Conservation (phyloP, 2,113 vertebrate species). For the Camelus bactrianus region DNA sequence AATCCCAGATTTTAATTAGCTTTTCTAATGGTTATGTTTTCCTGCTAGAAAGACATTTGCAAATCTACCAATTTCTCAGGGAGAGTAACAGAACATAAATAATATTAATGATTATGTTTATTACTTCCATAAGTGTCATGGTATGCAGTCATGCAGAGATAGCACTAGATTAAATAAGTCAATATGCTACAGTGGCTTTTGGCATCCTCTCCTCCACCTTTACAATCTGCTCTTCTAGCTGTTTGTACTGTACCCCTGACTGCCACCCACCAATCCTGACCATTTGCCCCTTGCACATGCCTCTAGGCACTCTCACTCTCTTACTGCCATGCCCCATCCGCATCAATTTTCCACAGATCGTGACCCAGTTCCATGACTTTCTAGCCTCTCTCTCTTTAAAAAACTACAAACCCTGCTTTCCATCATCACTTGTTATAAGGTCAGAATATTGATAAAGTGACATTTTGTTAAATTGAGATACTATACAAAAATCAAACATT, state of each 20-base stretch:
- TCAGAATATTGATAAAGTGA: constrained; percentile 44
- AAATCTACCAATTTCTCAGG: constrained; percentile 74
- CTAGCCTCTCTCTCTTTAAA: not conserved
- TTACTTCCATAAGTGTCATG: constrained; percentile 39
- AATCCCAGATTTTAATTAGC: constrained; percentile 80
- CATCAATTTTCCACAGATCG: not conserved
- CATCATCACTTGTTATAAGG: not conserved
- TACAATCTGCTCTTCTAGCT: constrained; percentile 31
- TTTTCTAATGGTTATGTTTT: constrained; percentile 77
- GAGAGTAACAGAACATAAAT: constrained; percentile 71
- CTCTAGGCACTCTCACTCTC: not conserved
- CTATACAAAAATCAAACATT: not conserved
- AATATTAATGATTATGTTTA: constrained; percentile 76
- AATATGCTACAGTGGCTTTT: not conserved
- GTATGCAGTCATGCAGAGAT: not conserved
- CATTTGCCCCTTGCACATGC: not conserved
- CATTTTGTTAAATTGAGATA: not conserved
- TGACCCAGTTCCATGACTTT: not conserved
- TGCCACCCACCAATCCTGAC: not conserved
- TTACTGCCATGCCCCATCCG: not conserved
- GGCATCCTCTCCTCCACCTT: constrained; percentile 27
- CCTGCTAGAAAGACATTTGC: constrained; percentile 77
- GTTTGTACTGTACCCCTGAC: not conserved
- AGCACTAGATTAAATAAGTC: constrained; percentile 53
- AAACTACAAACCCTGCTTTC: not conserved